These are phyloP conservation scores for Hemistola chrysoprasaria DNA, from an alignment of 2,888 invertebrate species.

Conservation along the genomic window DNA sequence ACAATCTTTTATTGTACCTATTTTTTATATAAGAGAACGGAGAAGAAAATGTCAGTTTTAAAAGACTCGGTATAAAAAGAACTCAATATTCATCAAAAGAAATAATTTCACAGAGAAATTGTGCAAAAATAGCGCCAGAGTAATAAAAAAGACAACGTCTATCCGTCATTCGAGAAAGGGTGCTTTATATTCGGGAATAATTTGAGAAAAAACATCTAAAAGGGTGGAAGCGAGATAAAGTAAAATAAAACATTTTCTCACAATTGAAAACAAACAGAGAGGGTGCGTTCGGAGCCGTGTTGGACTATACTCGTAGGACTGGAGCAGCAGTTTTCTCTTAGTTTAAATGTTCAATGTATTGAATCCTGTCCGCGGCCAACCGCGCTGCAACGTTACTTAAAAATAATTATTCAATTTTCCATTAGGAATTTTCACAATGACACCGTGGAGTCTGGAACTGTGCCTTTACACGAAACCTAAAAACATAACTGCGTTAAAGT, in stretches of 20 bases:
- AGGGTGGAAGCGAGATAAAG: constrained; percentile 20
- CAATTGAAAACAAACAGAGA: constrained; percentile 22
- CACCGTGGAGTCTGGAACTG: too few relatives aligned
- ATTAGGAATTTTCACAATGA: too few relatives aligned
- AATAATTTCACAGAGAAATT: not conserved
- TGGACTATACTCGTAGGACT: too few relatives aligned
- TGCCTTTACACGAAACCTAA: too few relatives aligned
- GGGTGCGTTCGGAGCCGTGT: not conserved
- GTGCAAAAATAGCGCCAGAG: constrained; percentile 2
- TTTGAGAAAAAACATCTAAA: constrained; percentile 13
- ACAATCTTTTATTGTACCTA: too few relatives aligned
- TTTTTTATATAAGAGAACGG: not conserved
- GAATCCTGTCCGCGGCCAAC: too few relatives aligned
- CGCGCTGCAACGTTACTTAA: too few relatives aligned
- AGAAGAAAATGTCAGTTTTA: not conserved
- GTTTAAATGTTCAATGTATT: constrained; percentile 1
- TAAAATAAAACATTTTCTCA: constrained; percentile 20
- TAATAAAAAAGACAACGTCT: constrained; percentile 5
- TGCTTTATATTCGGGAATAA: constrained; percentile 18
- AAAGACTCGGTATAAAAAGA: not conserved
- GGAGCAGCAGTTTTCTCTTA: not conserved
- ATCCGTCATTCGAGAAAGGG: constrained; percentile 12
- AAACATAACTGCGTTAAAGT: too few relatives aligned
- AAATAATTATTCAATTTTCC: too few relatives aligned
- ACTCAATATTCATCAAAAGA: not conserved